A percentile compares a stretch with the other conserved stretches of the same genome.
phyloP scores from a whole-genome alignment of 2,113 vertebrate genomes.

The Tiliqua scincoides region DNA sequence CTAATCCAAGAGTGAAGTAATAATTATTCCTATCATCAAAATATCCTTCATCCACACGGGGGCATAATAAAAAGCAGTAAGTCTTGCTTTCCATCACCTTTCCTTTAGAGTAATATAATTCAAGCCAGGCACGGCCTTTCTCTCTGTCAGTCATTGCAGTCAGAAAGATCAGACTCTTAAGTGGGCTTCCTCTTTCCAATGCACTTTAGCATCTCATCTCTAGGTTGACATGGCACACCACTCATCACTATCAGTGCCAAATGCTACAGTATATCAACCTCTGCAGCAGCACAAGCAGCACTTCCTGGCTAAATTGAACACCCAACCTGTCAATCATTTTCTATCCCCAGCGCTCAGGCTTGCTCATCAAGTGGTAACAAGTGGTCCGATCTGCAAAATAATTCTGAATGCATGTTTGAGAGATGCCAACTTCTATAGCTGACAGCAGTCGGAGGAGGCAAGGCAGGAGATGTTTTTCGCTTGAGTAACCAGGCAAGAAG shows the following conservation, averaged over 20 bases:
- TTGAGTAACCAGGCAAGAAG: slow-evolving; percentile 1
- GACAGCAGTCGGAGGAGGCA: neutral
- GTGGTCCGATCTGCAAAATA: slow-evolving; percentile 11
- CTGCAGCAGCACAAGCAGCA: neutral
- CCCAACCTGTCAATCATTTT: neutral
- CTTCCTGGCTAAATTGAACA: slow-evolving; percentile 5
- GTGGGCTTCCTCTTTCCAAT: slow-evolving; percentile 14
- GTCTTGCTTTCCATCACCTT: slow-evolving; percentile 17
- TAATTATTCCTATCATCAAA: slow-evolving; percentile 44
- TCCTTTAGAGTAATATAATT: slow-evolving; percentile 50
- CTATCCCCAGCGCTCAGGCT: neutral
- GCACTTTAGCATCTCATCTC: slow-evolving; percentile 19
- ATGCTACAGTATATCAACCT: slow-evolving; percentile 16
- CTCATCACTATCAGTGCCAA: slow-evolving; percentile 10
- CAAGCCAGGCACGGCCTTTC: slow-evolving; percentile 26
- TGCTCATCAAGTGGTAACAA: slow-evolving; percentile 23
- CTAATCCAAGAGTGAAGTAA: slow-evolving; percentile 20
- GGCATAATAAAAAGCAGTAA: slow-evolving; percentile 32
- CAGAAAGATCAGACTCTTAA: slow-evolving; percentile 34
- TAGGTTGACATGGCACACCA: slow-evolving; percentile 14
- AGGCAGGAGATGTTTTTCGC: slow-evolving; percentile 10
- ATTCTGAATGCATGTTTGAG: slow-evolving; percentile 32
- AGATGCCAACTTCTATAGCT: neutral
- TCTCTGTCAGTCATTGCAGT: slow-evolving; percentile 20
- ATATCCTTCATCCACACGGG: slow-evolving; percentile 44